These are phyloP conservation scores for Gymnarchus niloticus DNA, from an alignment of 2,113 vertebrate genomes.

Conservation along the genomic window DNA sequence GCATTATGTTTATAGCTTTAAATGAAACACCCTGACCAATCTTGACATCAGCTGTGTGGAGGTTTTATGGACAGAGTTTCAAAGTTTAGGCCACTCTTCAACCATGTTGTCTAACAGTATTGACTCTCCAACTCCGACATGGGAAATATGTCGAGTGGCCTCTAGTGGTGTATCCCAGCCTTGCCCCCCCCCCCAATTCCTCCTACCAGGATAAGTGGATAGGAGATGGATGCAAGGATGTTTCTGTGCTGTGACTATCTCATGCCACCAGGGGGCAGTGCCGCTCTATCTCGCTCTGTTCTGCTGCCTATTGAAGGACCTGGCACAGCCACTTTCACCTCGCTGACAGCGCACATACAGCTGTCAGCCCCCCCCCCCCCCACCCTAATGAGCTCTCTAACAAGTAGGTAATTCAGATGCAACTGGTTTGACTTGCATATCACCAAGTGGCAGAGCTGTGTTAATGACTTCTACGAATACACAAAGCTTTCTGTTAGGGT, in stretches of 20 bases:
- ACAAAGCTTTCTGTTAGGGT: neutral
- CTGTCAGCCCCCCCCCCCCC: neutral
- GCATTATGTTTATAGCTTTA: neutral
- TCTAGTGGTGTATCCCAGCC: no score
- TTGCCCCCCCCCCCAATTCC: no score
- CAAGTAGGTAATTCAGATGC: neutral
- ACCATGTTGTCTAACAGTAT: no score
- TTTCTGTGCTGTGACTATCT: neutral
- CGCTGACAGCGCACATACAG: neutral
- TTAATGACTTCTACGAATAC: neutral
- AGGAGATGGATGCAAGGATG: no score
- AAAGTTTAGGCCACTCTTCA: neutral
- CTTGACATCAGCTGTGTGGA: neutral
- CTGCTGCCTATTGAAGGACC: neutral
- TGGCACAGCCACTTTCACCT: slow-evolving; percentile 4
- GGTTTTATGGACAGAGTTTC: neutral
- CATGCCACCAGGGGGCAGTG: neutral
- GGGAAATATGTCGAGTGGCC: no score
- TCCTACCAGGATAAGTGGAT: no score
- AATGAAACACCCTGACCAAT: neutral
- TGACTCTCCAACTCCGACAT: no score
- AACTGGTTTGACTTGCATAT: neutral
- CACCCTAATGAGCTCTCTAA: slow-evolving; percentile 13
- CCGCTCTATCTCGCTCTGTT: neutral
- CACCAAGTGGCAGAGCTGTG: neutral